Evolutionary conservation across 2,888 invertebrate species (phyloP).

Genomic region (Pyralis farinalis): DNA sequence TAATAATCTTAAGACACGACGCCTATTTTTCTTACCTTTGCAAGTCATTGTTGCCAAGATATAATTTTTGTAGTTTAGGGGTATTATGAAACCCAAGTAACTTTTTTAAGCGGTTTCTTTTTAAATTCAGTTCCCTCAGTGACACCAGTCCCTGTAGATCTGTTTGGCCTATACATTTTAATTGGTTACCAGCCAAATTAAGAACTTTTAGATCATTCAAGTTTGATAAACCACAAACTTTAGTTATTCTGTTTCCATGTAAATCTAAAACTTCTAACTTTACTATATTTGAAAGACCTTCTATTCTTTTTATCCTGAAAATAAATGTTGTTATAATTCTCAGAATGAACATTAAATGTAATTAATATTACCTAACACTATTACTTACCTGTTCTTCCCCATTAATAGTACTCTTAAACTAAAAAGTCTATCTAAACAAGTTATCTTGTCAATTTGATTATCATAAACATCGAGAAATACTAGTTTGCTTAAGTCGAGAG

Average conservation of each 20-base stretch:
- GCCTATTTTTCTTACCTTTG: constrained; percentile 60
- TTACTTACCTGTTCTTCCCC: constrained; percentile 91
- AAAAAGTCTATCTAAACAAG: constrained; percentile 87
- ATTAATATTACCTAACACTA: too few species aligned
- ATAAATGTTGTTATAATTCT: background rate
- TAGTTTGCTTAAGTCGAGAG: constrained; percentile 84
- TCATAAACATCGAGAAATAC: constrained; percentile 97
- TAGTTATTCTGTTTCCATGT: constrained; percentile 94
- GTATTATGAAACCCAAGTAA: constrained; percentile 90
- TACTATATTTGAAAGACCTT: constrained; percentile 85
- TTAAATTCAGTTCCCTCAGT: constrained; percentile 92
- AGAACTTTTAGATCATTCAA: constrained; percentile 92
- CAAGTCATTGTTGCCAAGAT: constrained; percentile 90
- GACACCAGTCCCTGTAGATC: constrained; percentile 90
- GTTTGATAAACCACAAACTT: constrained; percentile 85
- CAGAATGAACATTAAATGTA: too few species aligned
- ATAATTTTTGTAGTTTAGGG: constrained; percentile 88
- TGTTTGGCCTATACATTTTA: constrained; percentile 86
- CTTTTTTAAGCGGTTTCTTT: constrained; percentile 91
- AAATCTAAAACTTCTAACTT: constrained; percentile 95
- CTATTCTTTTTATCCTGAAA: constrained; percentile 88
- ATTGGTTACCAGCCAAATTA: constrained; percentile 95
- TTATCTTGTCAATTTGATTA: constrained; percentile 94
- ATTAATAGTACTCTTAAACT: constrained; percentile 92
- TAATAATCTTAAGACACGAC: background rate